These are phyloP conservation scores for Furcifer pardalis DNA, from an alignment of 2,797 vertebrate species.

Conservation along the genomic window DNA sequence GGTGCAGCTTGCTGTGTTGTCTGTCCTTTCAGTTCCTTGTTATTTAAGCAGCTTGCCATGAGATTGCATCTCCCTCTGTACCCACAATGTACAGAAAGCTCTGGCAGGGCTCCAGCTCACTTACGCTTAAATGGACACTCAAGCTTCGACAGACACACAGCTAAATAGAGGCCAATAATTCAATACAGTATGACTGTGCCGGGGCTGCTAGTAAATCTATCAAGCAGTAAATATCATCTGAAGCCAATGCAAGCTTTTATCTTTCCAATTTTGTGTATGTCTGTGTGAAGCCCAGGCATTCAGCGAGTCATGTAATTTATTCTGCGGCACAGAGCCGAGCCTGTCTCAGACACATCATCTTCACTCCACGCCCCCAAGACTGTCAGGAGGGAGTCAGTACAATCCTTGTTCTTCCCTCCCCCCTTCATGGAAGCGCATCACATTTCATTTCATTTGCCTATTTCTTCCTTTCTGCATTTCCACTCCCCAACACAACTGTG, in stretches of 20 bases:
- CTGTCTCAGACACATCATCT: conserved; percentile 84
- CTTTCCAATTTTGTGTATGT: conserved; percentile 84
- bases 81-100: conserved; percentile 71
- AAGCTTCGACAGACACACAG: conserved; percentile 78
- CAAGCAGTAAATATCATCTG: conserved; percentile 86
- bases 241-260: conserved; percentile 86
- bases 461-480: conserved; percentile 81
- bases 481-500: conserved; percentile 69
- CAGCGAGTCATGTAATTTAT: conserved; percentile 86
- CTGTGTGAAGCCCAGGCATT: conserved; percentile 78
- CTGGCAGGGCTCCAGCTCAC: conserved; percentile 82
- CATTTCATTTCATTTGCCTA: conserved; percentile 70
- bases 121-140: conserved; percentile 85
- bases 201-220: conserved; percentile 84
- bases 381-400: conserved; percentile 80
- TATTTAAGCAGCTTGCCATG: conserved; percentile 77
- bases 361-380: conserved; percentile 79
- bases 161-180: conserved; percentile 87
- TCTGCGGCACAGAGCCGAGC: conserved; percentile 75
- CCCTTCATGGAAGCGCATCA: conserved; percentile 73
- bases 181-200: conserved; percentile 83
- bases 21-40: conserved; percentile 62
- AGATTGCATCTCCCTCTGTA: conserved; percentile 67
- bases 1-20: conserved; percentile 68
- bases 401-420: conserved; percentile 20